Evolutionary conservation across 2,888 invertebrate species (phyloP).

Genomic region (Agelastica alni): DNA sequence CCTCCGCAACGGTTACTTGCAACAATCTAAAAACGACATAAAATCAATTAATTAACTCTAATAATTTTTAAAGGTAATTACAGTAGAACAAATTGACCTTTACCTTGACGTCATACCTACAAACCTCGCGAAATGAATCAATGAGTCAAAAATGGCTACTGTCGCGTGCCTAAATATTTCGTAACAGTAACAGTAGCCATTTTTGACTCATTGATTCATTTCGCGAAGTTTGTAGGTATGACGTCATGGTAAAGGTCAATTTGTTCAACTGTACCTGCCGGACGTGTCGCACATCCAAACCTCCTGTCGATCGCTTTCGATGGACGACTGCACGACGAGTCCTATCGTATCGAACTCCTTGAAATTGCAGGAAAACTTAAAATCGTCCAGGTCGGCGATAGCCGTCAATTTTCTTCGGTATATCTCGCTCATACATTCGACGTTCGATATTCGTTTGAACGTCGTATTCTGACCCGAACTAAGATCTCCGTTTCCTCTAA

Average conservation of each 20-base stretch:
- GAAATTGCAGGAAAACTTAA: slow-evolving; percentile 57
- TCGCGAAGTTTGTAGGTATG: no score
- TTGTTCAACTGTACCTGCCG: slow-evolving; percentile 57
- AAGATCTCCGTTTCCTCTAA: slow-evolving; percentile 46
- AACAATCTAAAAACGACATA: slow-evolving; percentile 56
- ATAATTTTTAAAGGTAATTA: no score
- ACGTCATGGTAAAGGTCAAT: no score
- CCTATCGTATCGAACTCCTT: slow-evolving; percentile 78
- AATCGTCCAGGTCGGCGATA: slow-evolving; percentile 57
- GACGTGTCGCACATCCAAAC: slow-evolving; percentile 64
- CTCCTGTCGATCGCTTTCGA: slow-evolving; percentile 60
- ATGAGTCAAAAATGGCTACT: no score
- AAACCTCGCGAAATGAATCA: no score
- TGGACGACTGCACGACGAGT: slow-evolving; percentile 64
- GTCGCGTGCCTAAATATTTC: no score
- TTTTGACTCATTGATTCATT: no score
- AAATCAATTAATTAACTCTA: no score
- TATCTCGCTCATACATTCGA: slow-evolving; percentile 29
- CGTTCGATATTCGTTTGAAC: slow-evolving; percentile 33
- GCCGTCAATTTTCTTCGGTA: slow-evolving; percentile 45
- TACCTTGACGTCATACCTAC: no score
- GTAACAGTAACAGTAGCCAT: no score
- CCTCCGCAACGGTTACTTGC: slow-evolving; percentile 56
- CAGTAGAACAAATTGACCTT: no score
- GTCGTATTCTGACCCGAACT: slow-evolving; percentile 41